phyloP scores from a whole-genome alignment of 2,888 invertebrate species.

The Cephalotes varians region DNA sequence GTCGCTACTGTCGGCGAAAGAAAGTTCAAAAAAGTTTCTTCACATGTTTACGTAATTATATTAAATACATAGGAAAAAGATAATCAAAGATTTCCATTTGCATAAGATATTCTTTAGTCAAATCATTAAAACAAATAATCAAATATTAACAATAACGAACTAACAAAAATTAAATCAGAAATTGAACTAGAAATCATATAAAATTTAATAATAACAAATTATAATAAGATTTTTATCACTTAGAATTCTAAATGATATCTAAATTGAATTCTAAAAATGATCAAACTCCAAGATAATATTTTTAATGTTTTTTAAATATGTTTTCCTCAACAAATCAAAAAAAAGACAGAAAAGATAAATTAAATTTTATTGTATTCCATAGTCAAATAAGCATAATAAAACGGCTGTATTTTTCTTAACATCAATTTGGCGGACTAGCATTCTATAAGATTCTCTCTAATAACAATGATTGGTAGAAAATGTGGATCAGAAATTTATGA shows the following conservation, averaged over 20 bases:
- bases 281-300: background rate
- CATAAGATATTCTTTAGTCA: background rate
- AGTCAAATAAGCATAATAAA: background rate
- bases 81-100: background rate
- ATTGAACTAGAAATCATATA: background rate
- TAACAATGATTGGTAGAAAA: background rate
- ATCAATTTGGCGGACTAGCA: background rate
- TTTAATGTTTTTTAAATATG: too few relatives aligned
- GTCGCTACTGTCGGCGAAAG: constrained; percentile 76
- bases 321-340: background rate
- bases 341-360: background rate
- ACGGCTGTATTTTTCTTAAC: background rate
- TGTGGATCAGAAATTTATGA: background rate
- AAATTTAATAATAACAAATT: background rate
- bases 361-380: background rate
- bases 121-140: background rate
- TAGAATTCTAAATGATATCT: background rate
- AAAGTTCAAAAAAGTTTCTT: constrained; percentile 43
- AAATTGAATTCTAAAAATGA: too few relatives aligned
- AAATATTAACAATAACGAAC: background rate
- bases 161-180: background rate
- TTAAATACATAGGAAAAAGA: background rate
- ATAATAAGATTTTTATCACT: background rate
- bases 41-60: constrained; percentile 1
- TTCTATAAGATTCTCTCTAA: background rate